A percentile compares a stretch with the other conserved stretches of the same genome.
These are phyloP conservation scores for Leptinotarsa haldemani DNA, from an alignment of 2,888 invertebrate species.

Conservation along the genomic window DNA sequence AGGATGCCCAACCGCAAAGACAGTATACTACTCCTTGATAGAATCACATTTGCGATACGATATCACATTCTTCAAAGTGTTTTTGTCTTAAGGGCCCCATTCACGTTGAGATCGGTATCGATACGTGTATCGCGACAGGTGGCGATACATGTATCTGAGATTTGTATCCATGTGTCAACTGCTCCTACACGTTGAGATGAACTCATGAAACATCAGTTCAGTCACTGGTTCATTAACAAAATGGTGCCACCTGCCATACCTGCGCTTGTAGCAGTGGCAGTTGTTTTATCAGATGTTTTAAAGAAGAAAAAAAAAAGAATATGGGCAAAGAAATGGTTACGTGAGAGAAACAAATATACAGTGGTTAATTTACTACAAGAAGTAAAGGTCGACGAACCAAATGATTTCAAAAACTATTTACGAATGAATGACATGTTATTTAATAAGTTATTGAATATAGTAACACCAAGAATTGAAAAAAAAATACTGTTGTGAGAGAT, in stretches of 20 bases:
- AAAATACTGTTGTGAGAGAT: constrained; percentile 4
- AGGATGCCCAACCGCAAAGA: no score
- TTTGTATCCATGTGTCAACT: constrained; percentile 23
- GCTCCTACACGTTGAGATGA: constrained; percentile 25
- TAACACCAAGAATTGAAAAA: constrained; percentile 12
- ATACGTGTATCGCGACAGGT: constrained; percentile 20
- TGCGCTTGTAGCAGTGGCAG: constrained; percentile 6
- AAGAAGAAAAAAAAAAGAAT: constrained; percentile 20
- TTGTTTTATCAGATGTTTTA: constrained; percentile 5
- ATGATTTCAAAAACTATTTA: constrained; percentile 11
- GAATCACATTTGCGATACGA: no score
- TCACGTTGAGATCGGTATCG: constrained; percentile 27
- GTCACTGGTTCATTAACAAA: constrained; percentile 10
- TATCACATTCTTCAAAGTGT: no score
- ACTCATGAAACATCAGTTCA: constrained; percentile 26
- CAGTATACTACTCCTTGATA: no score
- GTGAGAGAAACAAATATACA: constrained; percentile 25
- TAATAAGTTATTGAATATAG: constrained; percentile 11
- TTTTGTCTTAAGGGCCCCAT: constrained; percentile 18
- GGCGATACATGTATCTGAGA: constrained; percentile 26
- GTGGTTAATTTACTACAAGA: constrained; percentile 22
- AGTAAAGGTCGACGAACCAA: constrained; percentile 10
- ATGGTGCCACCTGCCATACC: constrained; percentile 16
- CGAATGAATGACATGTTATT: constrained; percentile 12
- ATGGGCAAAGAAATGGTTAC: constrained; percentile 21